Conservation (phyloP, 2,113 vertebrate genomes). For the Malurus elegans region DNA sequence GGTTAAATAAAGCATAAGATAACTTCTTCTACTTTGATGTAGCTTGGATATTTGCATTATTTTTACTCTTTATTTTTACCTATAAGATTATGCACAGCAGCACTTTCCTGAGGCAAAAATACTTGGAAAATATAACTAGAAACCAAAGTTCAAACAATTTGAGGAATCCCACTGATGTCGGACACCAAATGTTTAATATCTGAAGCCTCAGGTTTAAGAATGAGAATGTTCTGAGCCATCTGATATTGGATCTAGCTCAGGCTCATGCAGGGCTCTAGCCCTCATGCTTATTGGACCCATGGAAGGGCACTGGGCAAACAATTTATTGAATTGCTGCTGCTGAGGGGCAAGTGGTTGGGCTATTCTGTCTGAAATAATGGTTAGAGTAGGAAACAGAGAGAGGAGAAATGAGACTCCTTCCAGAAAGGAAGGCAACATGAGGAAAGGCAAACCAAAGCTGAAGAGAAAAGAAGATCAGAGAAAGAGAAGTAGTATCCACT, state of each 20-base stretch:
- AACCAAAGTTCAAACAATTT: not conserved
- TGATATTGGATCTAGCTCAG: rapidly evolving
- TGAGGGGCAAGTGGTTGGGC: not conserved
- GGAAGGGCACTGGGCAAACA: not conserved
- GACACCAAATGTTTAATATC: not conserved
- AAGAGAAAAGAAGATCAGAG: not conserved
- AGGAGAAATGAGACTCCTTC: not conserved
- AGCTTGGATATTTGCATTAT: not conserved
- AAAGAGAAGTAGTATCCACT: not conserved
- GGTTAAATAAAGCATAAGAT: not conserved
- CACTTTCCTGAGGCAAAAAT: not conserved
- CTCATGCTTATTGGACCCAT: not conserved
- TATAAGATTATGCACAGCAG: not conserved
- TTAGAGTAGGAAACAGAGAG: not conserved
- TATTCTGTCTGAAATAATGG: not conserved
- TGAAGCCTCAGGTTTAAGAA: not conserved
- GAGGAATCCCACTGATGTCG: not conserved
- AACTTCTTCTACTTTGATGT: not conserved
- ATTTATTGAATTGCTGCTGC: not conserved
- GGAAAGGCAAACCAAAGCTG: not conserved
- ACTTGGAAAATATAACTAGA: not conserved
- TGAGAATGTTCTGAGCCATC: not conserved
- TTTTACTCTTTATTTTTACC: not conserved
- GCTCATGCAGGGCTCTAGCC: not conserved
- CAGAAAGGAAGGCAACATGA: not conserved